phyloP scores from a whole-genome alignment of 2,888 invertebrate genomes.

The Drosophila paramelanica region DNA sequence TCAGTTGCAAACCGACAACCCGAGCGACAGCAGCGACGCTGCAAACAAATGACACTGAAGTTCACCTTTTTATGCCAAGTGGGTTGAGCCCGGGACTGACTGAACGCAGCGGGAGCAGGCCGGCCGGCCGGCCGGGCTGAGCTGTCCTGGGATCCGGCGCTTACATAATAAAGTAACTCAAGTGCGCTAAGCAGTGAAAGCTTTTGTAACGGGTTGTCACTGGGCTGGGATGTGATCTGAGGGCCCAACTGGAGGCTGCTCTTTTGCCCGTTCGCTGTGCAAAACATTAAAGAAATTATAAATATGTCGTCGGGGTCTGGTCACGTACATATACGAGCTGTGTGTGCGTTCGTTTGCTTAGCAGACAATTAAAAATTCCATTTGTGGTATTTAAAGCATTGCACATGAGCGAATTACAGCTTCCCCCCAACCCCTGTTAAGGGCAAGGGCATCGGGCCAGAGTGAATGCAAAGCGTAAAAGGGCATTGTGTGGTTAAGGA shows the following conservation, averaged over 20 bases:
- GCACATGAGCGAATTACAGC: constrained; percentile 51
- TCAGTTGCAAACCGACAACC: constrained; percentile 54
- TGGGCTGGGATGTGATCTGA: constrained; percentile 17
- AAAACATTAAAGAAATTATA: constrained; percentile 62
- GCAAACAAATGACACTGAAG: constrained; percentile 70
- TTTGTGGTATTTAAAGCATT: constrained; percentile 59
- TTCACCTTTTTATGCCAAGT: constrained; percentile 68
- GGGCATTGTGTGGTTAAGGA: constrained; percentile 32
- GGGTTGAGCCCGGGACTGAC: constrained; percentile 7
- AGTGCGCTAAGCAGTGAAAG: constrained; percentile 62
- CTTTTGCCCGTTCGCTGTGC: constrained; percentile 1
- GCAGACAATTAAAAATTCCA: constrained; percentile 65
- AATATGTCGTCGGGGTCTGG: constrained; percentile 46
- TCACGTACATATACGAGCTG: constrained; percentile 37
- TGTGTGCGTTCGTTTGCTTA: constrained; percentile 41
- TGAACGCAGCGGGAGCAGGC: background rate
- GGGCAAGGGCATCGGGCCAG: background rate
- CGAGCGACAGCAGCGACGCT: constrained; percentile 28
- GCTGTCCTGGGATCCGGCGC: constrained; percentile 46
- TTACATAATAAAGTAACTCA: constrained; percentile 66
- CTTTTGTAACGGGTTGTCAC: constrained; percentile 57
- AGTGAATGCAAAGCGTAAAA: background rate
- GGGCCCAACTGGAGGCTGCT: constrained; percentile 1
- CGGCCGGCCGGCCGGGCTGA: background rate
- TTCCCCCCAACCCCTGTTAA: constrained; percentile 13